Base-by-base conservation (phyloP, 1,140 invertebrate species). In the Paraescarpia echinospica region DNA sequence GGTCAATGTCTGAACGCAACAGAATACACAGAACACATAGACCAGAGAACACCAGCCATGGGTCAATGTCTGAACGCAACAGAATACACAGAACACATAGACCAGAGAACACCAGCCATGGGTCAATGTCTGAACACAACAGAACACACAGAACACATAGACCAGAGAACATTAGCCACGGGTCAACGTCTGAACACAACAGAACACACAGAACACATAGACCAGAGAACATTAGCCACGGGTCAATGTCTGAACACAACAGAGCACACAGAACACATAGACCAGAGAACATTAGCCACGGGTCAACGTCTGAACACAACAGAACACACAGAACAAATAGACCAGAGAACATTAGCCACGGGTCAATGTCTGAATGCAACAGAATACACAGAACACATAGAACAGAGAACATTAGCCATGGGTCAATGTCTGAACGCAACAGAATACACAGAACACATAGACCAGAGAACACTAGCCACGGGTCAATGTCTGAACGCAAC, bases 81-180 rank as follows among this genome's bases (percentile, higher is more conserved):
- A n/a, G n/a, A n/a, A n/a, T n/a, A 90, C 8, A 98, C 97, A 99
- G 98, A 99, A 97, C 1, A 99, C 97, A 95, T 99, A 99, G 95
- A 99, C 95, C 99, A 99, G 95, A 99, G 95, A 99, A 99, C 90
- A 99, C 97, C 31, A 99, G 95, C 98, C 98, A 99, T 0, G 99
- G 99, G 89, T 97, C 96, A 1, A 97, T 97, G 91, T 96, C 96
- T 96, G 89, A 6, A 34, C 8, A 90, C 34, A 34, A 90, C 89
- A 90, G 89, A 90, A 90, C 89, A 34, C 1, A 27, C 12, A 34
- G 89, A n/a, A n/a, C n/a, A n/a, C n/a, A n/a, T n/a, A n/a, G n/a
- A n/a, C n/a, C 48, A 51, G 18, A 8, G 18, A 8, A 9, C 48
- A 51, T 97, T 31, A 99, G 95, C 98, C 98, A 99, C 0, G 99